Evolutionary conservation across 1,140 invertebrate genomes (phyloP).

Genomic region (Bradynema listronoti): DNA sequence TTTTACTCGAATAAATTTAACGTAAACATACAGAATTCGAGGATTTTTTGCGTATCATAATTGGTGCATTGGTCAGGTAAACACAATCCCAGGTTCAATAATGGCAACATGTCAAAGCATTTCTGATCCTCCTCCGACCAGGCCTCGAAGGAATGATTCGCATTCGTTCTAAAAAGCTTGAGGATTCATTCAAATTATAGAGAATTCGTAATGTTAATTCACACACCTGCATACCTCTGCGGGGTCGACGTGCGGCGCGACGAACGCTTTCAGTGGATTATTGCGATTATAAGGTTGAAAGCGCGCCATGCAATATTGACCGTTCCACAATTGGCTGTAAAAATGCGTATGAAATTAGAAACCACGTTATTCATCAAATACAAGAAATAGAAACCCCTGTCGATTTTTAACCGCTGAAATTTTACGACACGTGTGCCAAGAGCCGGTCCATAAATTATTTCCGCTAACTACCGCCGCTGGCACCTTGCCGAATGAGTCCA

Average conservation of each 20-base stretch:
- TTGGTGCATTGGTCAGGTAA: constrained; percentile 54
- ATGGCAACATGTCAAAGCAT: constrained; percentile 52
- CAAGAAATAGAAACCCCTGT: constrained; percentile 41
- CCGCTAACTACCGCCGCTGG: constrained; percentile 49
- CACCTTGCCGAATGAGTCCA: constrained; percentile 56
- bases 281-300: constrained; percentile 55
- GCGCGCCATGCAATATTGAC: constrained; percentile 54
- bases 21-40: constrained; percentile 43
- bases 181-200: background rate
- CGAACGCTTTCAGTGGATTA: constrained; percentile 54
- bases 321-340: constrained; percentile 51
- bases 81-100: constrained; percentile 53
- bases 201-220: constrained; percentile 6
- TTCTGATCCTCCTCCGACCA: constrained; percentile 43
- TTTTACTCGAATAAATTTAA: constrained; percentile 9
- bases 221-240: constrained; percentile 37
- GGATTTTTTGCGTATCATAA: constrained; percentile 49
- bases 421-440: constrained; percentile 54
- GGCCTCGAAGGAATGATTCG: constrained; percentile 21
- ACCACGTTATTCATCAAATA: background rate
- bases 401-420: constrained; percentile 49
- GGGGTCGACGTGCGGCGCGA: constrained; percentile 33
- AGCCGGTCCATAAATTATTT: constrained; percentile 56
- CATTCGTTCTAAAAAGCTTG: constrained; percentile 18
- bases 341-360: background rate